Percentiles rank a stretch among this genome's conserved stretches.
Conservation (phyloP, 2,888 invertebrate genomes). For the Nomada goodeniana region DNA sequence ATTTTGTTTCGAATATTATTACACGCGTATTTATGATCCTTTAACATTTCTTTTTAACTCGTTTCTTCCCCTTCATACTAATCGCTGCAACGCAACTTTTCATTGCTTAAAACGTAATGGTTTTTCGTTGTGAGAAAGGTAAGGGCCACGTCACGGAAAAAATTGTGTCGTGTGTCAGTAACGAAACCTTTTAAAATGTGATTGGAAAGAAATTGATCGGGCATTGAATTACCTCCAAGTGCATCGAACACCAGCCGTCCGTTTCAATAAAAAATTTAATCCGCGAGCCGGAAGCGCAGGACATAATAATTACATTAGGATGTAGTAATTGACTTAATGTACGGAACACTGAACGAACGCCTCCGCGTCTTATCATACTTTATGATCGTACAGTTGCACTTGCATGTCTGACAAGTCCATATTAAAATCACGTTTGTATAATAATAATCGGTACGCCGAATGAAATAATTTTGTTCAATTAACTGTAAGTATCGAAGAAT, state of each 20-base stretch:
- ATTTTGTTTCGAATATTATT: constrained; percentile 4
- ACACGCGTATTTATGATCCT: neutral
- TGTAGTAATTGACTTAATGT: constrained; percentile 76
- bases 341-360: constrained; percentile 71
- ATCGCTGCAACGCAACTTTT: no score
- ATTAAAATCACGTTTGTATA: neutral
- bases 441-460: no score
- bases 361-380: constrained; percentile 64
- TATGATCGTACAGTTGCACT: constrained; percentile 49
- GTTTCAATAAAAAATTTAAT: constrained; percentile 62
- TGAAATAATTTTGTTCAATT: no score
- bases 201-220: constrained; percentile 13
- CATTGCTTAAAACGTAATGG: no score
- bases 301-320: constrained; percentile 76
- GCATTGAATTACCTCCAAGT: constrained; percentile 34
- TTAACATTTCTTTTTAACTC: neutral
- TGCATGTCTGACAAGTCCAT: constrained; percentile 5
- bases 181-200: constrained; percentile 38
- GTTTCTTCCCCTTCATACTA: no score
- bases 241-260: constrained; percentile 38
- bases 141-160: neutral
- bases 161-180: neutral
- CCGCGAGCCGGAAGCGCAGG: constrained; percentile 54
- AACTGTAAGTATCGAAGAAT: no score
- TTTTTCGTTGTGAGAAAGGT: no score